Conservation (phyloP, 2,888 invertebrate species). For the Pediacus dermestoides region DNA sequence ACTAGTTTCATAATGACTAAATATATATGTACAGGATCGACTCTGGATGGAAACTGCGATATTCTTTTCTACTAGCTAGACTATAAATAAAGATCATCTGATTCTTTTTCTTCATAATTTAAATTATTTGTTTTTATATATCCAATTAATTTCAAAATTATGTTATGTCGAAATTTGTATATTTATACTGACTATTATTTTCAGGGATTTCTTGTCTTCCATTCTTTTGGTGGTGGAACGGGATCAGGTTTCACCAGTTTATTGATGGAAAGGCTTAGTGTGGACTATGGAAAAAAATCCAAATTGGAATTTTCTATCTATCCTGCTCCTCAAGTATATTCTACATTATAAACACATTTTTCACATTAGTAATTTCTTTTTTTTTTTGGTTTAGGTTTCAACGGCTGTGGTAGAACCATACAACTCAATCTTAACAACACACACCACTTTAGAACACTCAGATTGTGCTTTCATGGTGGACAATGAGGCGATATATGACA, state of each 20-base stretch:
- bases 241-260: conserved; percentile 91
- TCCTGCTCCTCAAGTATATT: conserved; percentile 82
- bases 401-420: conserved; percentile 84
- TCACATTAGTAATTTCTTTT: background rate
- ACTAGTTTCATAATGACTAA: no score
- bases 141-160: no score
- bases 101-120: no score
- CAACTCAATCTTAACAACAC: conserved; percentile 89
- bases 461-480: conserved; percentile 94
- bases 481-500: conserved; percentile 85
- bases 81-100: no score
- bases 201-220: conserved; percentile 89
- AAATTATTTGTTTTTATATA: no score
- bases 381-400: conserved; percentile 67
- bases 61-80: no score
- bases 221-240: conserved; percentile 87
- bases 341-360: conserved; percentile 4
- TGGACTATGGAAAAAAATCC: conserved; percentile 91
- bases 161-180: no score
- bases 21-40: no score
- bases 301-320: conserved; percentile 93
- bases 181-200: conserved; percentile 22
- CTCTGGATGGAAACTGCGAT: no score
- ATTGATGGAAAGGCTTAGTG: conserved; percentile 86
- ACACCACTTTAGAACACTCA: conserved; percentile 82